These are phyloP conservation scores for Gulo gulo DNA, from an alignment of 2,113 vertebrate species.

Conservation along the genomic window DNA sequence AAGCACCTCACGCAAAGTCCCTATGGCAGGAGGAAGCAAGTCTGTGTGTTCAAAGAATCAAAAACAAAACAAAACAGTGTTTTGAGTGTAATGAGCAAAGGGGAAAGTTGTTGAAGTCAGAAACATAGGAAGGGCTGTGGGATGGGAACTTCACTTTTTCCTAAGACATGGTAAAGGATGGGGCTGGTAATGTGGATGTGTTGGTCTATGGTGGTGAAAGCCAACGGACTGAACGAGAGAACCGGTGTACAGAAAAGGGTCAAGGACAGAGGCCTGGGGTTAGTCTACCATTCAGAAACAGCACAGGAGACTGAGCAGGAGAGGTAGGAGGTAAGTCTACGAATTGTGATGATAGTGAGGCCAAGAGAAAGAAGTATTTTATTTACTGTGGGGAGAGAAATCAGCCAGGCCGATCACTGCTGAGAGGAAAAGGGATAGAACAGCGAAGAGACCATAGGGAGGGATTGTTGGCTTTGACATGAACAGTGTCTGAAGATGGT, in stretches of 20 bases:
- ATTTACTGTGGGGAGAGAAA: background rate
- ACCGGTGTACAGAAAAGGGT: fast-evolving
- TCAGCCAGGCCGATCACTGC: background rate
- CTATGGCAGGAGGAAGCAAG: background rate
- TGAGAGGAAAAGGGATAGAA: background rate
- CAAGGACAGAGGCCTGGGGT: background rate
- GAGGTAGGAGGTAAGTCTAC: background rate
- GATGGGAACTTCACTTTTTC: background rate
- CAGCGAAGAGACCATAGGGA: background rate
- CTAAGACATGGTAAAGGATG: background rate
- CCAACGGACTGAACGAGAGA: background rate
- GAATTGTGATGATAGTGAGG: background rate
- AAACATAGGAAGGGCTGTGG: background rate
- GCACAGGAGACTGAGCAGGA: background rate
- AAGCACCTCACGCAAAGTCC: background rate
- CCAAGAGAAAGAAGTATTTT: background rate
- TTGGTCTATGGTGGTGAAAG: background rate
- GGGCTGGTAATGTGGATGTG: background rate
- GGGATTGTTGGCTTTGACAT: background rate
- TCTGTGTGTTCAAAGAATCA: background rate
- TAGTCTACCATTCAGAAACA: background rate
- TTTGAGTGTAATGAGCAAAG: background rate
- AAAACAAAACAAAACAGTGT: background rate
- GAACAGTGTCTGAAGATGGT: background rate
- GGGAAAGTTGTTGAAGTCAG: background rate